Base-by-base conservation (phyloP, 2,888 invertebrate genomes). In the Axea sp. region DNA sequence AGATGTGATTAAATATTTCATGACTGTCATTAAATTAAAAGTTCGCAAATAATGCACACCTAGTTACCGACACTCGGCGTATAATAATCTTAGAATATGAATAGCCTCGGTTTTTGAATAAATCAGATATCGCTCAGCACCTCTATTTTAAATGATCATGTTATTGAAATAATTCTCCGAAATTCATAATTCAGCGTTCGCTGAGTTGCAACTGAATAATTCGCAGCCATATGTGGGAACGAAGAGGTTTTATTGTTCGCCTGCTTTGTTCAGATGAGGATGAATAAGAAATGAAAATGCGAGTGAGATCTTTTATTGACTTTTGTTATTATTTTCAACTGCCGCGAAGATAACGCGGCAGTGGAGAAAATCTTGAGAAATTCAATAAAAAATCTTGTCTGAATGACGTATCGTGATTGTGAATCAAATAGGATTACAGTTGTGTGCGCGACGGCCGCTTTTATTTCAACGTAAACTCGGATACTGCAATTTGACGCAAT, bases 111-210 rank as follows among this genome's bases (percentile, higher is more conserved):
- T 41, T 9, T 35, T 37, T 51, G 37, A 51, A 51, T 51, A 37
- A 51, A 51, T 51, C 51, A 37, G 8, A n/a, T 15, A 19, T 5
- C 33, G 19, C 26, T 37, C 53, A 17, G 37, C 53, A 37, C 12
- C 26, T 39, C 19, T 9, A 5, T 1, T 19, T 39, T 22, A 19
- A 39, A 11, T 3, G 19, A 39, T 39, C 19, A 5, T 39, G 9
- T 39, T 39, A 39, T 9, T 19, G 19, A 39, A 19, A 39, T 39
- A 9, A 39, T 39, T 39, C 19, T 19, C 17, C 5, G 11, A 7
- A 22, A 53, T 53, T 53, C 37, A 53, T 37, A 37, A 53, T 53
- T 53, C 37, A 37, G n/a, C 37, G 6, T 6, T 1, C 31, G 33
- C 31, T 33, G 31, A 49, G 31, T 45, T 9, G 35, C 15, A 19